Conservation (phyloP, 2,113 vertebrate species). For the Solea solea region DNA sequence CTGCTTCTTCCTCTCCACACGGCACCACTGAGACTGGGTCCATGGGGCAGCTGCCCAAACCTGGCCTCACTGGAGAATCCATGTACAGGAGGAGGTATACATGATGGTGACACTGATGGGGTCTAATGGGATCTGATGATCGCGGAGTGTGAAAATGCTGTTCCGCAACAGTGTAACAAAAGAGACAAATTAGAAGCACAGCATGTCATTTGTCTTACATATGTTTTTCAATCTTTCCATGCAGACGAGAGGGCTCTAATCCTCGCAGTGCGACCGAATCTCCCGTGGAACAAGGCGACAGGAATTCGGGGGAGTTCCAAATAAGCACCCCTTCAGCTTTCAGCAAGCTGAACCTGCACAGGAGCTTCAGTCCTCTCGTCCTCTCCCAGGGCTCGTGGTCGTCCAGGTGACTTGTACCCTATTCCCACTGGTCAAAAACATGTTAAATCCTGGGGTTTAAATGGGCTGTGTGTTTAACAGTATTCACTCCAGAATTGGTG, state of each 20-base stretch:
- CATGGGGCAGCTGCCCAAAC: slow-evolving; percentile 44
- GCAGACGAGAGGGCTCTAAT: slow-evolving; percentile 82
- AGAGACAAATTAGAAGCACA: not conserved
- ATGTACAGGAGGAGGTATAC: slow-evolving; percentile 79
- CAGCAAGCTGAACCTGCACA: slow-evolving; percentile 89
- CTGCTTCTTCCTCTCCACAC: slow-evolving; percentile 75
- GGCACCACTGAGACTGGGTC: slow-evolving; percentile 55
- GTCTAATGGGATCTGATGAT: not conserved
- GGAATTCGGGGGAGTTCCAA: slow-evolving; percentile 85
- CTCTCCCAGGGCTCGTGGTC: slow-evolving; percentile 90
- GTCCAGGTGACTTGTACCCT: slow-evolving; percentile 83
- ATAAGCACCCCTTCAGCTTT: slow-evolving; percentile 97
- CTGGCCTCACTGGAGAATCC: slow-evolving; percentile 75
- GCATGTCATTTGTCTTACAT: not conserved
- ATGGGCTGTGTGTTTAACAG: no score
- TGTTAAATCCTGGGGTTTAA: no score
- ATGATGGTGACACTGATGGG: not conserved
- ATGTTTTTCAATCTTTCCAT: slow-evolving; percentile 1
- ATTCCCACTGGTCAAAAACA: no score
- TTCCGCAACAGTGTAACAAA: not conserved
- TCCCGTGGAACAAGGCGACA: slow-evolving; percentile 82
- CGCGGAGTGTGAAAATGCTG: not conserved
- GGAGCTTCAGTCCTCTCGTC: slow-evolving; percentile 87
- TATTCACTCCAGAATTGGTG: no score
- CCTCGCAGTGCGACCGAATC: slow-evolving; percentile 80